Percentiles rank a stretch among this genome's conserved stretches.
Evolutionary conservation across 2,113 vertebrate genomes (phyloP).

Genomic region (Lasiurus borealis): DNA sequence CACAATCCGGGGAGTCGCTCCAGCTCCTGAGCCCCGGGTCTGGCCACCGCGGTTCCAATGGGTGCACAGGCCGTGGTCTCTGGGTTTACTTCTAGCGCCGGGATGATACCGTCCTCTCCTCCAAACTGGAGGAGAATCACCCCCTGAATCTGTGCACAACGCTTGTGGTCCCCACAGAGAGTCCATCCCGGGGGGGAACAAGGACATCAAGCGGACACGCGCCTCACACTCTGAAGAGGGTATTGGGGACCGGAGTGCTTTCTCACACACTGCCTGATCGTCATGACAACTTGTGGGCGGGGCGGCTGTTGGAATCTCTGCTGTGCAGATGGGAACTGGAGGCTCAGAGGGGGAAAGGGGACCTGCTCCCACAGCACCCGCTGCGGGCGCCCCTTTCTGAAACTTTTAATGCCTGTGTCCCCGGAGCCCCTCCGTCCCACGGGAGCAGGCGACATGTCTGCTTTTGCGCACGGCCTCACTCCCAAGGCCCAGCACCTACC

Average conservation of each 20-base stretch:
- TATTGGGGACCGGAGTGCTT: background rate
- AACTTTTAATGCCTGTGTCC: background rate
- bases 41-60: background rate
- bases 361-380: background rate
- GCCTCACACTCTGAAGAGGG: background rate
- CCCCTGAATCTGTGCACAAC: too few relatives aligned
- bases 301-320: background rate
- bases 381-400: background rate
- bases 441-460: background rate
- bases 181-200: background rate
- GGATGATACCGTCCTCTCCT: background rate
- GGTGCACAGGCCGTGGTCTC: rapidly evolving
- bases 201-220: background rate
- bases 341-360: too few relatives aligned
- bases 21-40: background rate
- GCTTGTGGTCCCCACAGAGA: background rate
- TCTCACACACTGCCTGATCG: background rate
- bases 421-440: too few relatives aligned
- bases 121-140: background rate
- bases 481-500: background rate
- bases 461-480: background rate
- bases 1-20: background rate
- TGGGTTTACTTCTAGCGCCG: background rate
- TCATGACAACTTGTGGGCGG: background rate
- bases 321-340: background rate